Conservation (phyloP, 2,888 invertebrate species). For the Theretra japonica region DNA sequence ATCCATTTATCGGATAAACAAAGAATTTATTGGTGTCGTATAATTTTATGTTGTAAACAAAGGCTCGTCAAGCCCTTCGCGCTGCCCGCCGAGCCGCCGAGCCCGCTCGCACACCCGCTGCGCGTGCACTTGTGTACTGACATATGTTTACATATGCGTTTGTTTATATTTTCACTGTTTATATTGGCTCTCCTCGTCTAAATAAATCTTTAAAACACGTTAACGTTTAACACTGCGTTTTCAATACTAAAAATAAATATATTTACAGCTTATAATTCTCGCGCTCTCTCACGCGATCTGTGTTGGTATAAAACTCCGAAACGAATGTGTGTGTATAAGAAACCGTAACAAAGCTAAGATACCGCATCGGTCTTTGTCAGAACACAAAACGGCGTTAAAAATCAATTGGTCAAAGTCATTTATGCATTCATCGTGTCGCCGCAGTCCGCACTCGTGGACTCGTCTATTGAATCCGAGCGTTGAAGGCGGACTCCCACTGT, state of each 20-base stretch:
- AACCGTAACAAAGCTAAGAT: constrained; percentile 56
- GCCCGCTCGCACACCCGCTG: constrained; percentile 56
- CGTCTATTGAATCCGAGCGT: constrained; percentile 72
- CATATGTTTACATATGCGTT: constrained; percentile 75
- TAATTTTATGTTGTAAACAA: constrained; percentile 84
- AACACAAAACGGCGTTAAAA: constrained; percentile 70
- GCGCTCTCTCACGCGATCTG: constrained; percentile 35
- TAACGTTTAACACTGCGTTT: constrained; percentile 57
- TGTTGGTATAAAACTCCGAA: constrained; percentile 48
- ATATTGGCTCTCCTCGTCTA: constrained; percentile 65
- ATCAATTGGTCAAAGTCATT: constrained; percentile 82
- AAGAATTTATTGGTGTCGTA: constrained; percentile 82
- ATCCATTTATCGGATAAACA: constrained; percentile 80
- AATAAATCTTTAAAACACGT: constrained; percentile 62
- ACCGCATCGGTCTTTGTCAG: constrained; percentile 53
- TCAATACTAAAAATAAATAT: constrained; percentile 36
- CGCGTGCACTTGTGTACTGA: constrained; percentile 74
- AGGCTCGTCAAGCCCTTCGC: constrained; percentile 65
- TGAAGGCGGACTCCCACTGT: constrained; percentile 68
- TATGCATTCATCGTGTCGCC: constrained; percentile 64
- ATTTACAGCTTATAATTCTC: constrained; percentile 32
- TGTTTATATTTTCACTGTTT: constrained; percentile 77
- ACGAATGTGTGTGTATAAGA: constrained; percentile 49
- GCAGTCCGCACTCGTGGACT: constrained; percentile 56
- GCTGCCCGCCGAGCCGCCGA: constrained; percentile 36